These are phyloP conservation scores for Herpailurus yagouaroundi DNA, from an alignment of 2,113 vertebrate genomes.

Conservation along the genomic window DNA sequence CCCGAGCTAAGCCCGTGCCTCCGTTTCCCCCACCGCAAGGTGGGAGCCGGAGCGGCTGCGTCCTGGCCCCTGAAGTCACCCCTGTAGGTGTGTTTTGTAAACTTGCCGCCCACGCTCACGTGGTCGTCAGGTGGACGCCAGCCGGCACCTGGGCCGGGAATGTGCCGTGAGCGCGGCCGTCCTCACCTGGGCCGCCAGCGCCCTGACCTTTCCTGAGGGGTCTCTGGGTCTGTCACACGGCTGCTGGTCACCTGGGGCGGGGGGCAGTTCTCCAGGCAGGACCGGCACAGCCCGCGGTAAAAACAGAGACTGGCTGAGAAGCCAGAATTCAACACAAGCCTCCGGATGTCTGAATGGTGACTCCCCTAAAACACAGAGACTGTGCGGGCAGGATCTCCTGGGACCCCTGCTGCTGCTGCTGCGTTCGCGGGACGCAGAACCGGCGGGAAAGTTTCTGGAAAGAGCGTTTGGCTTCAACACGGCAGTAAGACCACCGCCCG, in stretches of 20 bases:
- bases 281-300: too few relatives aligned
- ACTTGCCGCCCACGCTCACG: not conserved
- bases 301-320: not conserved
- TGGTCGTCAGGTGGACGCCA: not conserved
- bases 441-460: not conserved
- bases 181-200: accelerated
- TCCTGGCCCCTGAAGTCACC: not conserved
- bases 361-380: not conserved
- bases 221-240: not conserved
- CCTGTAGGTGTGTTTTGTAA: not conserved
- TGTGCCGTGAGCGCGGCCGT: accelerated
- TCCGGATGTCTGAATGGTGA: not conserved
- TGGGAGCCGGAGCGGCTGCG: not conserved
- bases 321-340: accelerated
- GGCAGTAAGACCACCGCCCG: not conserved
- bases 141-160: not conserved
- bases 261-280: not conserved
- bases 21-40: not conserved
- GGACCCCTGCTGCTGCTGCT: not conserved
- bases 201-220: not conserved
- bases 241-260: accelerated
- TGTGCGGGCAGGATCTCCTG: accelerated
- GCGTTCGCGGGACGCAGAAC: accelerated
- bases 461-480: not conserved
- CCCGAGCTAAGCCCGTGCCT: accelerated